Evolutionary conservation across 1,140 invertebrate genomes (phyloP).

Genomic region (Heliconius hewitsoni): DNA sequence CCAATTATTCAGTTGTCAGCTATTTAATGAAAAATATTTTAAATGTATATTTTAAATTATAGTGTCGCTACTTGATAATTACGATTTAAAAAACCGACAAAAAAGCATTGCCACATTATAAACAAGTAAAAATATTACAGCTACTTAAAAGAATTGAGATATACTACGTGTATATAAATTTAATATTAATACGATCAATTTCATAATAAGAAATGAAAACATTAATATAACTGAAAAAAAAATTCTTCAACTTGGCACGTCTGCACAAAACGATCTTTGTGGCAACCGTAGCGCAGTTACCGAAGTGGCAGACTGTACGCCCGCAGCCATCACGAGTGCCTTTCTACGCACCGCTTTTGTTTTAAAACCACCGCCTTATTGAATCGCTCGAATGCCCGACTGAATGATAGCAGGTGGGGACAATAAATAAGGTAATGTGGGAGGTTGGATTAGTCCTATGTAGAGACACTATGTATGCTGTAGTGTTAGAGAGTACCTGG

Average conservation of each 20-base stretch:
- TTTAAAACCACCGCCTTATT: conserved; percentile 53
- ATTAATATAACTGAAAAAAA: neutral
- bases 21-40: neutral
- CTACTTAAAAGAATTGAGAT: too few relatives aligned
- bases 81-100: too few relatives aligned
- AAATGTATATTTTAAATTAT: neutral
- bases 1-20: neutral
- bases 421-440: conserved; percentile 34
- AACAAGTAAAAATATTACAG: too few relatives aligned
- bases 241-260: neutral
- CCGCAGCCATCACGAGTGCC: conserved; percentile 66
- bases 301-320: conserved; percentile 72
- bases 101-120: too few relatives aligned
- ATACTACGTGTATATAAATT: too few relatives aligned
- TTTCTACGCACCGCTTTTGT: conserved; percentile 66
- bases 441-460: neutral
- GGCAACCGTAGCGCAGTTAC: conserved; percentile 57
- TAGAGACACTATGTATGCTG: too few relatives aligned
- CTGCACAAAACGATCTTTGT: conserved; percentile 45
- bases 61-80: too few relatives aligned
- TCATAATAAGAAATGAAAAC: neutral
- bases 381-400: conserved; percentile 42
- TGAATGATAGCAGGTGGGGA: conserved; percentile 45
- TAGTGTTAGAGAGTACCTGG: too few relatives aligned
- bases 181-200: neutral